A percentile compares a stretch with the other conserved stretches of the same genome.
These are phyloP conservation scores for Charina bottae DNA, from an alignment of 2,113 vertebrate genomes.

Conservation along the genomic window DNA sequence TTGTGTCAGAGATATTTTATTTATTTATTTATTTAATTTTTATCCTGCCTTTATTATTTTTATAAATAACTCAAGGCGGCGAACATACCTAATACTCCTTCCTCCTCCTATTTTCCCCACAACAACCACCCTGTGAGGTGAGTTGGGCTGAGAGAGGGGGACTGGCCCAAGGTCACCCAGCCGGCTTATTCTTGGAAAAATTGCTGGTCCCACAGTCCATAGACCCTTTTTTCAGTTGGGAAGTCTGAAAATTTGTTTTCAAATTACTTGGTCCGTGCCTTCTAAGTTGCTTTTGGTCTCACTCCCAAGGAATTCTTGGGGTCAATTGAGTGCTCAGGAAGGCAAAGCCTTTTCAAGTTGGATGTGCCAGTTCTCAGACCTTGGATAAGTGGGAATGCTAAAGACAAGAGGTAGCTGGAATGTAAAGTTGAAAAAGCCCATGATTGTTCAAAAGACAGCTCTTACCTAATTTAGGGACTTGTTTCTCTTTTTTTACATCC, in stretches of 20 bases:
- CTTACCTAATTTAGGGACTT: neutral
- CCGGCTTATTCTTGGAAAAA: too few species aligned
- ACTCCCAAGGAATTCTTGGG: neutral
- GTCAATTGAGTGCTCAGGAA: neutral
- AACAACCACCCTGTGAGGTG: too few species aligned
- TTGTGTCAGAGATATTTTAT: too few species aligned
- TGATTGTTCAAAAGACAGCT: neutral
- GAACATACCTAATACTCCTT: too few species aligned
- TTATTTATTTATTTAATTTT: too few species aligned
- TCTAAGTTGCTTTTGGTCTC: constrained; percentile 21
- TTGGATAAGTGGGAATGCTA: fast-evolving
- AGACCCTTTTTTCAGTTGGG: constrained; percentile 41
- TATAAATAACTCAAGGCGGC: too few species aligned
- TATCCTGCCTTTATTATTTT: too few species aligned
- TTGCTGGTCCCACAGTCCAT: neutral
- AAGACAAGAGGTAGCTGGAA: neutral
- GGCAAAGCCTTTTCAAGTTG: neutral
- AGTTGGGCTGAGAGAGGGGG: too few species aligned
- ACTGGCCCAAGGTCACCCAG: too few species aligned
- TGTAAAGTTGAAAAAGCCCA: neutral
- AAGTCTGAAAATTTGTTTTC: neutral
- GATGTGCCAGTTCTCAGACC: neutral
- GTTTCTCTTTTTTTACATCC: neutral
- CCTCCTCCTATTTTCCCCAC: too few species aligned
- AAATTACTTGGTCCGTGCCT: neutral